These are phyloP conservation scores for Trichechus manatus DNA, from an alignment of 2,113 vertebrate species.

Conservation along the genomic window DNA sequence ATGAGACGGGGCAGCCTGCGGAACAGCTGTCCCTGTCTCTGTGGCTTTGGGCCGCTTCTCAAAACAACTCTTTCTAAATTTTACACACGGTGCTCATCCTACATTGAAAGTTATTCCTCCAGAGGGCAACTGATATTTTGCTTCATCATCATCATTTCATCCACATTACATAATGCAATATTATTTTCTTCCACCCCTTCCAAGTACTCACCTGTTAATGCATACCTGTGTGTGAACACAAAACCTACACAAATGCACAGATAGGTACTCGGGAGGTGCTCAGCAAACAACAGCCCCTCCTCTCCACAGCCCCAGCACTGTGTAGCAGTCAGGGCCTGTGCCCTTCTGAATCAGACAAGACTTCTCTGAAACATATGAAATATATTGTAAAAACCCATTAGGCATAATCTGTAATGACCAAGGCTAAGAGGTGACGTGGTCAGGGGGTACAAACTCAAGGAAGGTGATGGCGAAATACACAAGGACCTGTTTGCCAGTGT, in stretches of 20 bases:
- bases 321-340: neutral
- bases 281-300: neutral
- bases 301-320: neutral
- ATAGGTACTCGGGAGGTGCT: neutral
- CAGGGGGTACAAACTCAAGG: neutral
- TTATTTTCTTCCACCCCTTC: neutral
- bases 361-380: neutral
- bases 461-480: neutral
- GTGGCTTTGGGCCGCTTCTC: neutral
- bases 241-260: neutral
- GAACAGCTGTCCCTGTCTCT: neutral
- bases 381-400: neutral
- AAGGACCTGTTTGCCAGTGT: neutral
- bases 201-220: neutral
- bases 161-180: neutral
- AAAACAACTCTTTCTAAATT: conserved; percentile 2
- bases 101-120: neutral
- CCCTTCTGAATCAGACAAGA: neutral
- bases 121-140: neutral
- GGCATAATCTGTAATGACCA: neutral
- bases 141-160: conserved; percentile 39
- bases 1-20: neutral
- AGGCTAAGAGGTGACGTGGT: neutral
- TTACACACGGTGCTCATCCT: neutral
- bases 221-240: neutral